phyloP scores from a whole-genome alignment of 2,113 vertebrate genomes.

The Brienomyrus brachyistius region DNA sequence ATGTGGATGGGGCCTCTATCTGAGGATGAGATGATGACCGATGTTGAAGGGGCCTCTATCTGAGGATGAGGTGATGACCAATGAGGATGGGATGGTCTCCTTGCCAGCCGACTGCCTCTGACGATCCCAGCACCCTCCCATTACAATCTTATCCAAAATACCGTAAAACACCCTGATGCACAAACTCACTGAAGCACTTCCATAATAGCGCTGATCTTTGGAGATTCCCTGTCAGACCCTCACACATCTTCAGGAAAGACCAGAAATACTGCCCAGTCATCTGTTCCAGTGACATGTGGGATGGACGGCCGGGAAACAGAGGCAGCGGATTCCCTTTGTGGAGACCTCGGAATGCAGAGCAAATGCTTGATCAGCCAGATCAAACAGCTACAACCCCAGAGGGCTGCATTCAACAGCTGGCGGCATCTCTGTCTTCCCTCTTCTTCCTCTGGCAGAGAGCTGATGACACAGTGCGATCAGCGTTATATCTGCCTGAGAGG shows the following conservation, averaged over 20 bases:
- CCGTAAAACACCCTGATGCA: not conserved
- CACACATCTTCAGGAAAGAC: not conserved
- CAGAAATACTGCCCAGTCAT: not conserved
- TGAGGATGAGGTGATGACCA: not conserved
- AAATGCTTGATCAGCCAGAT: not conserved
- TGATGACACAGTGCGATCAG: not conserved
- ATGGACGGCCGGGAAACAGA: not conserved
- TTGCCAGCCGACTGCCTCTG: not conserved
- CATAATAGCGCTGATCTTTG: not conserved
- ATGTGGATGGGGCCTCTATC: not conserved
- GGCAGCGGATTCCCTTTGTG: not conserved
- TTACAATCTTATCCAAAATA: not conserved
- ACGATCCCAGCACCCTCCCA: not conserved
- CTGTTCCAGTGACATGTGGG: not conserved
- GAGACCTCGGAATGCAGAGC: not conserved
- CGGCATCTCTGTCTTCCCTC: not conserved
- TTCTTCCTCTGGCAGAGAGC: not conserved
- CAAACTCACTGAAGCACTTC: not conserved
- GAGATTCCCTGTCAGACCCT: not conserved
- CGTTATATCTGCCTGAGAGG: not conserved
- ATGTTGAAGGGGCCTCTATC: not conserved
- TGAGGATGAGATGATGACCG: not conserved
- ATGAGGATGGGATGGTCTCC: too few species aligned
- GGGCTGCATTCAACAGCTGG: not conserved
- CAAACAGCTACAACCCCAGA: not conserved